A percentile compares a stretch with the other conserved stretches of the same genome.
These are phyloP conservation scores for Passer montanus DNA, from an alignment of 2,113 vertebrate genomes.

Conservation along the genomic window DNA sequence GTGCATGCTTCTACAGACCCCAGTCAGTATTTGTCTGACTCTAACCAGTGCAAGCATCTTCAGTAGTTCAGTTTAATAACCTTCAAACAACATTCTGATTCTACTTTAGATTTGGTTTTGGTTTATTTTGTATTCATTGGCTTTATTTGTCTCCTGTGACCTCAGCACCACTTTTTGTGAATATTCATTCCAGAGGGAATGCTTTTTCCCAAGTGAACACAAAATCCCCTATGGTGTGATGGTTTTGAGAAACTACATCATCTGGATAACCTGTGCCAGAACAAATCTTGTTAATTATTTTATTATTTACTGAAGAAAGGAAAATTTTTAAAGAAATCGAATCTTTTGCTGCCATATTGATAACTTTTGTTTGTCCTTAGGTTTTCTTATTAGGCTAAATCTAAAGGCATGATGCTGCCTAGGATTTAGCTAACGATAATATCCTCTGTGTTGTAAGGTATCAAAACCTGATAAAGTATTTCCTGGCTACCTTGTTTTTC, in stretches of 20 bases:
- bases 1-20: neutral
- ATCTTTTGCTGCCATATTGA: neutral
- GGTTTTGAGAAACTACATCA: neutral
- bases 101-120: neutral
- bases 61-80: neutral
- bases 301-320: neutral
- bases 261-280: neutral
- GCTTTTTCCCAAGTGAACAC: neutral
- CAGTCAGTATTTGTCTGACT: fast-evolving
- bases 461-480: neutral
- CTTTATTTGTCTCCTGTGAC: neutral
- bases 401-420: neutral
- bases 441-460: neutral
- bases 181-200: neutral
- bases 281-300: neutral
- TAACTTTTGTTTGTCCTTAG: neutral
- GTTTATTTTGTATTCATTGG: neutral
- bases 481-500: neutral
- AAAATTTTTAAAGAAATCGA: neutral
- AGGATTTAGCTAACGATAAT: neutral
- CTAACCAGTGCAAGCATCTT: neutral
- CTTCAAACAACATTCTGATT: neutral
- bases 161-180: neutral
- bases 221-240: neutral
- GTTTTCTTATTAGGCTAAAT: neutral